These are phyloP conservation scores for Ptyas mucosa DNA, from an alignment of 2,113 vertebrate species.

Conservation along the genomic window DNA sequence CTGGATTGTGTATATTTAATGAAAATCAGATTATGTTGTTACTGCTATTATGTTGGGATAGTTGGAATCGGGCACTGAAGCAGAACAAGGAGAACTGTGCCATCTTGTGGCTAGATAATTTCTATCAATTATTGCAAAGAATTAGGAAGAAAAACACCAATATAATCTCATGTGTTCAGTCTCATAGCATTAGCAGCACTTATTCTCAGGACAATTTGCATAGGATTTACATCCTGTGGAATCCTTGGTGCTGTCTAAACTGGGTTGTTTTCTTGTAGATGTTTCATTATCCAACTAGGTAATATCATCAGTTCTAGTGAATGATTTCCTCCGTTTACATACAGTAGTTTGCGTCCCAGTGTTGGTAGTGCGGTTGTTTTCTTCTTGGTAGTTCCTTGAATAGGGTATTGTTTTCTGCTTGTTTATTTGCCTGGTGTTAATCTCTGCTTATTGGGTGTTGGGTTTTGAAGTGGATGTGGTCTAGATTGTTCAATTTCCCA, in stretches of 20 bases:
- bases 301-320: not conserved
- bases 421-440: not conserved
- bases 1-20: slow-evolving; percentile 18
- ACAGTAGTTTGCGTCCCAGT: not conserved
- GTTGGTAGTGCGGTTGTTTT: not conserved
- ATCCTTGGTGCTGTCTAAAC: not conserved
- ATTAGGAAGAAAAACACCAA: not conserved
- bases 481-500: not conserved
- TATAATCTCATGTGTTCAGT: not conserved
- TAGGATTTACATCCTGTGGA: not conserved
- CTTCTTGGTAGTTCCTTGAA: not conserved
- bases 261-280: not conserved
- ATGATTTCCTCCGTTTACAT: not conserved
- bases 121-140: slow-evolving; percentile 5
- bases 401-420: not conserved
- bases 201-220: not conserved
- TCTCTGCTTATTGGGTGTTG: not conserved
- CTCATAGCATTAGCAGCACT: not conserved
- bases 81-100: slow-evolving; percentile 33
- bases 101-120: slow-evolving; percentile 50
- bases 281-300: not conserved
- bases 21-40: slow-evolving; percentile 21
- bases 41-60: not conserved
- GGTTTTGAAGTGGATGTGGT: not conserved
- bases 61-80: not conserved